Evolutionary conservation across 2,113 vertebrate species (phyloP), one percentile per base, ranked within the genome.

Genomic region (Alaudala cheleensis): DNA sequence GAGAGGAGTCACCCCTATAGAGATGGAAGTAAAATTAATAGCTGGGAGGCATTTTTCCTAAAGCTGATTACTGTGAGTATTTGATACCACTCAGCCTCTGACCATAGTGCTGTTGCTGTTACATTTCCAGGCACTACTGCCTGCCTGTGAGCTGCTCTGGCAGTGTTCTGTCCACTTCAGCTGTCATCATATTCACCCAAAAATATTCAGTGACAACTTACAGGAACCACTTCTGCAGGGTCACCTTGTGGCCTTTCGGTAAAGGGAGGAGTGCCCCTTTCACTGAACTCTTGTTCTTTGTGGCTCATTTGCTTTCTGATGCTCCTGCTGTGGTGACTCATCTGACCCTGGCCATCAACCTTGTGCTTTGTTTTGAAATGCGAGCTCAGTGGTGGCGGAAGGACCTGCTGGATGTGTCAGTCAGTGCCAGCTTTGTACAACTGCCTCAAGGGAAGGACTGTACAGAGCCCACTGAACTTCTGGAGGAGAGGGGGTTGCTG

Each of bases 331-430:
- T 16, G 24, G 85, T 81, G 95, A 88, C 83, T 86, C 62, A 56
- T 64, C 42, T 92, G 89, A 72, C 79, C 53, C 82, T 53, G 73
- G 50, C 54, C 7, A 82, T 93, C 89, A 85, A 20, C 90, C 74
- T n/a, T 79, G 66, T 53, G 81, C 83, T 93, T 82, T 86, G 92
- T 84, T 97, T 64, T 95, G 94, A 97, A 87, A 92, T 51, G 81
- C 4, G 74, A 95, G 33, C 95, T 93, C 78, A 19, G 45, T 12
- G 23, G 22, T 53, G 82, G 51, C 2, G 1, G 88, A 76, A 93
- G 70, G 65, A 14, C 42, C 85, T 93, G 85, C 71, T 10, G 21
- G 66, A 49, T 34, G 25, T 50, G 33, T 91, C 96, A 77, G 66
- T 89, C 90, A 95, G 94, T 57, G 73, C n/a, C 49, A 92, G 69